phyloP scores from a whole-genome alignment of 2,113 vertebrate genomes.

The Bujurquina vittata region DNA sequence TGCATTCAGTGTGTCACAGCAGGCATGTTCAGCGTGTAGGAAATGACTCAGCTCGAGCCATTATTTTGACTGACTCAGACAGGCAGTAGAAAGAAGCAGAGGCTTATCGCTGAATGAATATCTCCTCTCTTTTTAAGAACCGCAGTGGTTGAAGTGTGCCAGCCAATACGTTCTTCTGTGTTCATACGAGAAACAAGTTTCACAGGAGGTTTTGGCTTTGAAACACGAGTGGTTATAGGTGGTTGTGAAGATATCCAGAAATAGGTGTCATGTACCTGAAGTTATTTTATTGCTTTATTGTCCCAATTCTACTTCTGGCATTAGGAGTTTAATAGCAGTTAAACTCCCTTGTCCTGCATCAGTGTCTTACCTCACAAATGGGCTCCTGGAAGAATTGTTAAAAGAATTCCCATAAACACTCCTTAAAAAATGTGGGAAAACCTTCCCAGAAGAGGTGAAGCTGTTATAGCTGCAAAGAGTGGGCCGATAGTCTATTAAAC shows the following conservation, averaged over 20 bases:
- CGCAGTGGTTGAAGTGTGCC: neutral
- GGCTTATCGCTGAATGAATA: constrained; percentile 18
- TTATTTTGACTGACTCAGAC: constrained; percentile 22
- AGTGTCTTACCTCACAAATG: too few species aligned
- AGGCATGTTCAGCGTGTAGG: neutral
- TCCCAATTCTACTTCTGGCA: neutral
- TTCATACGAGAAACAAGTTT: neutral
- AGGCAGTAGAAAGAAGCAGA: neutral
- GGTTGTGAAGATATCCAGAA: neutral
- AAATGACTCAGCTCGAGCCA: constrained; percentile 14
- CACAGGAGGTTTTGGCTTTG: neutral
- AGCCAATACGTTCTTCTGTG: neutral
- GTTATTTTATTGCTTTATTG: neutral
- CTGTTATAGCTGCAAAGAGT: too few species aligned
- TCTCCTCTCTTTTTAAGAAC: neutral
- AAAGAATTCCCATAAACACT: too few species aligned
- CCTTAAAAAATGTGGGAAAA: too few species aligned
- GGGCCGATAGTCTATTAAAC: too few species aligned
- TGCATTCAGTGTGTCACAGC: neutral
- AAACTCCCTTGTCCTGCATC: neutral
- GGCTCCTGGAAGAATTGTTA: too few species aligned
- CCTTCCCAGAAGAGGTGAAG: too few species aligned
- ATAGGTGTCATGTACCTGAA: neutral
- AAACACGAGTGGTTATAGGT: neutral
- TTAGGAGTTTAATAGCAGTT: neutral